Evolutionary conservation across 30 jellyfish, hydroid and myxozoan genomes (phyloP).

Genomic region (Hydra vulgaris): DNA sequence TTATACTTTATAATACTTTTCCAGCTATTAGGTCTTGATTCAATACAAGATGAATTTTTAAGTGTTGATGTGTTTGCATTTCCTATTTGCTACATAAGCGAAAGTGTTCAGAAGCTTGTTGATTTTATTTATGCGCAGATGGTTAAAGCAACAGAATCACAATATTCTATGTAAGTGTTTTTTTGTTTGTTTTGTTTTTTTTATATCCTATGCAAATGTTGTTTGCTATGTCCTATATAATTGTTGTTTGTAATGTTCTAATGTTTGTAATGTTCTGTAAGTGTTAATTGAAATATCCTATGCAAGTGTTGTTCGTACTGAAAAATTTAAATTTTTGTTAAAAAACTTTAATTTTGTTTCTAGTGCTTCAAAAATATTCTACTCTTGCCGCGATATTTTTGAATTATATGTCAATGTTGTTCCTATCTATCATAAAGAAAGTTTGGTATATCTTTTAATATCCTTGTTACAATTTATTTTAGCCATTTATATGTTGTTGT

Average conservation of each 20-base stretch:
- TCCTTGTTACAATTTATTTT: too few relatives aligned
- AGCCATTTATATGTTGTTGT: too few relatives aligned
- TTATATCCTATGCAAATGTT: not conserved
- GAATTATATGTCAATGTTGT: slow-evolving; percentile 71
- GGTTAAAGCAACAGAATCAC: slow-evolving; percentile 56
- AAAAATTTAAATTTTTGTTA: too few relatives aligned
- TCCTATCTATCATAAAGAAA: slow-evolving; percentile 74
- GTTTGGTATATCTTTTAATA: slow-evolving; percentile 53
- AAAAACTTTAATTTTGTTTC: too few relatives aligned
- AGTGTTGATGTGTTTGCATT: slow-evolving; percentile 54
- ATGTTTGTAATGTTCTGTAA: too few relatives aligned
- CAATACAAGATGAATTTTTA: slow-evolving; percentile 50
- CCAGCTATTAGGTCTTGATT: slow-evolving; percentile 66
- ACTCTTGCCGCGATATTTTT: slow-evolving; percentile 61
- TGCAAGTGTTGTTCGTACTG: too few relatives aligned
- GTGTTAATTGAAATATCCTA: too few relatives aligned
- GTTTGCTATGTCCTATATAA: too few relatives aligned
- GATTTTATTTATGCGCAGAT: slow-evolving; percentile 51
- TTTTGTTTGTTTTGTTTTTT: slow-evolving; percentile 1
- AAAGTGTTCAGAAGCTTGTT: slow-evolving; percentile 43
- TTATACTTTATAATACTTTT: too few relatives aligned
- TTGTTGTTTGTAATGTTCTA: too few relatives aligned
- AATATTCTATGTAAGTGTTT: slow-evolving; percentile 62
- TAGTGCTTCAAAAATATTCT: slow-evolving; percentile 85
- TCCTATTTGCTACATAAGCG: slow-evolving; percentile 82